Conservation (phyloP, 2,113 vertebrate species). For the Mesoclemmys tuberculata region DNA sequence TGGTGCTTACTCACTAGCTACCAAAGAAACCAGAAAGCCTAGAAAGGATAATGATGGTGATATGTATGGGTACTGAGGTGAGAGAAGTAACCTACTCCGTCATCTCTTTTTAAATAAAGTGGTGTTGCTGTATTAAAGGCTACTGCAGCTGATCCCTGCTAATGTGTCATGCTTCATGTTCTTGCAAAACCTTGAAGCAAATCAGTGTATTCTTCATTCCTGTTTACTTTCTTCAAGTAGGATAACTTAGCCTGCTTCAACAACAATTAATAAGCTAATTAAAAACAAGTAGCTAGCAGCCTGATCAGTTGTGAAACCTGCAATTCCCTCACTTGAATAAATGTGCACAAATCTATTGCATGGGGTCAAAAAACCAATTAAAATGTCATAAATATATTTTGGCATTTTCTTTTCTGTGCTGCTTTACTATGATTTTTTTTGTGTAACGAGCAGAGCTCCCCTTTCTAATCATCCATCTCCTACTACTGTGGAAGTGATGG, state of each 20-base stretch:
- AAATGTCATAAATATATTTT: not conserved
- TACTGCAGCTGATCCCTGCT: not conserved
- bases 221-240: not conserved
- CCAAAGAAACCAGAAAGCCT: not conserved
- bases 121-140: not conserved
- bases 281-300: not conserved
- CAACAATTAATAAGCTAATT: not conserved
- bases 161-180: not conserved
- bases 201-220: not conserved
- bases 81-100: not conserved
- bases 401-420: not conserved
- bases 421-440: not conserved
- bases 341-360: slow-evolving; percentile 9
- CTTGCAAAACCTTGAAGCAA: not conserved
- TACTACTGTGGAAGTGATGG: not conserved
- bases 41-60: not conserved
- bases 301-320: not conserved
- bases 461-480: not conserved
- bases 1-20: not conserved
- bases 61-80: not conserved
- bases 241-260: not conserved
- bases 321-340: not conserved
- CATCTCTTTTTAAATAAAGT: not conserved
- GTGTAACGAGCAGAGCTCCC: not conserved
- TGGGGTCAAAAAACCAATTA: not conserved